Base-by-base conservation (phyloP, 2,888 invertebrate genomes). In the Cosmia trapezina region DNA sequence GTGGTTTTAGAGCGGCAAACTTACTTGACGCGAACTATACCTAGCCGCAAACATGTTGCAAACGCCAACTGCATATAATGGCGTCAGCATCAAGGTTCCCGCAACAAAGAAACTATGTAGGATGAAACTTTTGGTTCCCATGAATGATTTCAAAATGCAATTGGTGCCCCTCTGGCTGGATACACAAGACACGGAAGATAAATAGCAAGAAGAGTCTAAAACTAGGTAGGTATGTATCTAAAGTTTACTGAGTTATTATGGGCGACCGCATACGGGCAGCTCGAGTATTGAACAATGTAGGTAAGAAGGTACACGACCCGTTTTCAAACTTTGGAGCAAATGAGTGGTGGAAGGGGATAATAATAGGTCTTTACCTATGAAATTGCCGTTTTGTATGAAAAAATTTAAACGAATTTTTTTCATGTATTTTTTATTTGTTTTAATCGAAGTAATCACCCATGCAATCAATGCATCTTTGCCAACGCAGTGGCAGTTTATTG, bases 211-310 rank as follows among this genome's bases (percentile, higher is more conserved):
- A 62, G 47, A 8, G 5, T 19, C 19, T 45, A 7, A 19, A 45
- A 47, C 19, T 47, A 28, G 22, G 4, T n/a, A 33, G 17, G 28
- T 41, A 60, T 1, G 22, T 4, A 19, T 19, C 43, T 43, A 43
- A 45, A 62, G 28, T 53, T 62, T 19, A 53, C 19, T 8, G 12
- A 62, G 19, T 12, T 19, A 28, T 14, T 49, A 49, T 9, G n/a
- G 14, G n/a, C 33, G 9, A 33, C 51, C 53, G 62, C 51, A 51
- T 33, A 63, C 8, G 19, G 54, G 54, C 54, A 63, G 33, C 63
- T 53, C 62, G 33, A 33, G 33, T 12, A 19, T 22, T 43, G 41
- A 22, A 60, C 41, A 60, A 11, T 11, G 0, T 17, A 51, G 2
- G 45, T 14, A 45, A 14, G 45, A 4, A 37, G 37, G 6, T 45